phyloP scores from a whole-genome alignment of 2,797 vertebrate genomes.

The Graptemys geographica region DNA sequence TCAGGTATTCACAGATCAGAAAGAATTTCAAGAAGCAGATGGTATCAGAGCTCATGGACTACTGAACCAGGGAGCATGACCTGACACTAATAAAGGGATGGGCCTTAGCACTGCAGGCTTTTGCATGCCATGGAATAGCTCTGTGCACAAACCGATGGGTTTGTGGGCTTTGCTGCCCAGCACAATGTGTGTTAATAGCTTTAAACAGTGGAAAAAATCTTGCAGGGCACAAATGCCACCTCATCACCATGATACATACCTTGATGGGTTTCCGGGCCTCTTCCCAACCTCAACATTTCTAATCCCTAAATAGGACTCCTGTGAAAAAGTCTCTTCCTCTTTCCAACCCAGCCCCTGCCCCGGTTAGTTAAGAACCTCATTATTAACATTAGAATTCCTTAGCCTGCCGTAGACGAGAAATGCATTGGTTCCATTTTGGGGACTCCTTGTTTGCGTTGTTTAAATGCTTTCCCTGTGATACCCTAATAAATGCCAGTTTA shows the following conservation, averaged over 20 bases:
- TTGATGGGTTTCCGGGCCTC: constrained; percentile 15
- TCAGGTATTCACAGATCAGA: no score
- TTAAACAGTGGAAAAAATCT: background rate
- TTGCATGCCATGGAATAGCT: background rate
- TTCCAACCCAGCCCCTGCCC: background rate
- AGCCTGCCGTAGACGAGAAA: background rate
- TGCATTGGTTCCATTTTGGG: background rate
- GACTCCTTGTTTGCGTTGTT: background rate
- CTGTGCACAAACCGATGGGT: background rate
- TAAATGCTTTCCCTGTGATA: background rate
- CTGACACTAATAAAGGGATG: background rate
- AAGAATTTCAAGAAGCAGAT: no score
- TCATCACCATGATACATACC: background rate
- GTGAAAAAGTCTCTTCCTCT: background rate
- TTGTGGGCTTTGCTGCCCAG: background rate
- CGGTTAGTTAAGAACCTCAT: background rate
- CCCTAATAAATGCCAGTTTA: background rate
- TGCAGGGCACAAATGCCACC: background rate
- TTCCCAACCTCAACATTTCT: constrained; percentile 24
- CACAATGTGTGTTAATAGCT: background rate
- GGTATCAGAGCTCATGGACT: no score
- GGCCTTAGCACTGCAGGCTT: background rate
- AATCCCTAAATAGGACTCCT: accelerated
- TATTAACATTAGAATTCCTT: background rate
- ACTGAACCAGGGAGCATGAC: no score